Evolutionary conservation across 2,797 vertebrate species (phyloP).

Genomic region (Pipistrellus pipistrellus): DNA sequence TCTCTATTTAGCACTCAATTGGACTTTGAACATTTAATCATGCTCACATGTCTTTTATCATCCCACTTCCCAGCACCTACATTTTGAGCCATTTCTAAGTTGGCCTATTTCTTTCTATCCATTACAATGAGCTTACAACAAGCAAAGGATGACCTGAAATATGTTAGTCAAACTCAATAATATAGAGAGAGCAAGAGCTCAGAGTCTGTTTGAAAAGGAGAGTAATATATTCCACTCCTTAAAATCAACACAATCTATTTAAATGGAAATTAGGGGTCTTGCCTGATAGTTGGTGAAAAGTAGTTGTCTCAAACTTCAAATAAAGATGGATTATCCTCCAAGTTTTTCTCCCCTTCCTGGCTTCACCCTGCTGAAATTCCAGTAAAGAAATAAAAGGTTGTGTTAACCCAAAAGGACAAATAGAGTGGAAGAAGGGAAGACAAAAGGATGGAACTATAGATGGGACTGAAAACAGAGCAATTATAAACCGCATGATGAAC

Average conservation of each 20-base stretch:
- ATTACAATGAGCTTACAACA: conserved; percentile 31
- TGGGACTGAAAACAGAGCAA: not conserved
- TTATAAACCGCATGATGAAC: not conserved
- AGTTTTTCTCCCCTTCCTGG: not conserved
- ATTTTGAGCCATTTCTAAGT: conserved; percentile 32
- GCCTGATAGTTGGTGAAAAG: conserved; percentile 41
- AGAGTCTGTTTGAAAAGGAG: not conserved
- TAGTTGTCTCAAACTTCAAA: not conserved
- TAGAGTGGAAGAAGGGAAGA: not conserved
- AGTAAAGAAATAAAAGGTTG: not conserved
- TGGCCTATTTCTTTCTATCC: conserved; percentile 17
- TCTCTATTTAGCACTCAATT: not conserved
- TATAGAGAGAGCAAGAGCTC: not conserved
- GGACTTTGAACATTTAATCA: not conserved
- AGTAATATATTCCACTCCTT: not conserved
- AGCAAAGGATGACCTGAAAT: not conserved
- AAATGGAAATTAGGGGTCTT: not conserved
- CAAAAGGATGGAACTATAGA: not conserved
- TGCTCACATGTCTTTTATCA: conserved; percentile 23
- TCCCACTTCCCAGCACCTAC: not conserved
- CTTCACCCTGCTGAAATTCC: not conserved
- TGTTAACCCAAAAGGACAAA: not conserved
- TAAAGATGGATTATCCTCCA: conserved; percentile 12
- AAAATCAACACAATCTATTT: not conserved
- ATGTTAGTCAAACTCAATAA: not conserved